Evolutionary conservation across 2,113 vertebrate species (phyloP).

Genomic region (Peromyscus leucopus): DNA sequence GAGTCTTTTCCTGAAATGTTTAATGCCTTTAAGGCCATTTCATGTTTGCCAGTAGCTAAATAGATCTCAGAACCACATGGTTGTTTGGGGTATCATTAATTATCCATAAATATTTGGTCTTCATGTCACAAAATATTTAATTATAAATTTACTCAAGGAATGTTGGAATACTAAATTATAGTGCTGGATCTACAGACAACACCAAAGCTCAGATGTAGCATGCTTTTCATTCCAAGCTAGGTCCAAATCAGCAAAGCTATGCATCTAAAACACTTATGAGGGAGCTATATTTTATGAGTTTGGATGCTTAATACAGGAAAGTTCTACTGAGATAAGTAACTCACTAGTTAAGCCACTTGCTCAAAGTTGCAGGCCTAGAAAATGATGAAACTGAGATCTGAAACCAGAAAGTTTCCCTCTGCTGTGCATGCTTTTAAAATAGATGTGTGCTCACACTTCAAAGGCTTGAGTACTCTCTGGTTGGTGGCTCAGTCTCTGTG

Average conservation of each 20-base stretch:
- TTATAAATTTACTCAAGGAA: background rate
- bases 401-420: background rate
- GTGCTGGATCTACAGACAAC: background rate
- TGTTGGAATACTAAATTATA: background rate
- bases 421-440: background rate
- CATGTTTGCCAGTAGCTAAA: background rate
- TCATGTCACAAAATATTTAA: constrained; percentile 9
- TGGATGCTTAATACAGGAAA: background rate
- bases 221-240: constrained; percentile 10
- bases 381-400: background rate
- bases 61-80: constrained; percentile 32
- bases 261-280: background rate
- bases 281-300: background rate
- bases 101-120: background rate
- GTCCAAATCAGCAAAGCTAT: background rate
- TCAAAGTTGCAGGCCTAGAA: background rate
- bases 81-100: background rate
- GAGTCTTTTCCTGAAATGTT: constrained; percentile 22
- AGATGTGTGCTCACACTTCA: background rate
- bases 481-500: background rate
- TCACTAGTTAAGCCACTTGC: background rate
- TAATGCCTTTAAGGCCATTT: constrained; percentile 21
- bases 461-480: background rate
- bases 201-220: background rate
- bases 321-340: background rate